Conservation (phyloP, 1,140 invertebrate genomes). For the Doryteuthis pealeii region DNA sequence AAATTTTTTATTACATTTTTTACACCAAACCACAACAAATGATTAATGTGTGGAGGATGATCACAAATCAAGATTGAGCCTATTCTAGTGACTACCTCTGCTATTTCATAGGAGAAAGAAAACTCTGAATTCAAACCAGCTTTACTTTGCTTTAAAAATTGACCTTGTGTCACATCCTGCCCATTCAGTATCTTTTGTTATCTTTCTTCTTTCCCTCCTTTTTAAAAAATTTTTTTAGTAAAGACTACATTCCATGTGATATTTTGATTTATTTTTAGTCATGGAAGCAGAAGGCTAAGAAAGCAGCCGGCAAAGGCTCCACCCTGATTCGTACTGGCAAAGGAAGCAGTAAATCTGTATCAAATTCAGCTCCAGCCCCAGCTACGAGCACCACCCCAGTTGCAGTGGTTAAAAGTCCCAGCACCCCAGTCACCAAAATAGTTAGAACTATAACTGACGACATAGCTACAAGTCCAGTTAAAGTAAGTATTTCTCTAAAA, state of each 20-base stretch:
- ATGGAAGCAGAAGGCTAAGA: constrained; percentile 77
- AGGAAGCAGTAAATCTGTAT: constrained; percentile 27
- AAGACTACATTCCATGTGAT: too few relatives aligned
- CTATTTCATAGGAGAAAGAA: too few relatives aligned
- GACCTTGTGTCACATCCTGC: too few relatives aligned
- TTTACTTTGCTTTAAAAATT: too few relatives aligned
- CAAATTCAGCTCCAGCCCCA: constrained; percentile 19
- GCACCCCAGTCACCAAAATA: constrained; percentile 32
- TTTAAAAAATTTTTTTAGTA: neutral
- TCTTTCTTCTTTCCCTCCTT: neutral
- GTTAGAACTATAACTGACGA: neutral
- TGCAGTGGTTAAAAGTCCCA: constrained; percentile 57
- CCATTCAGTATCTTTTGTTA: too few relatives aligned
- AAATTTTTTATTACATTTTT: too few relatives aligned
- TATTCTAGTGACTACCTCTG: too few relatives aligned
- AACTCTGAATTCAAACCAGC: too few relatives aligned
- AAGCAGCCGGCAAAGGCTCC: constrained; percentile 66
- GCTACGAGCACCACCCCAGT: constrained; percentile 33
- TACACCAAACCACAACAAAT: too few relatives aligned
- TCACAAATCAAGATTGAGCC: too few relatives aligned
- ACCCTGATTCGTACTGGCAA: constrained; percentile 61
- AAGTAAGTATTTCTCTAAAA: neutral
- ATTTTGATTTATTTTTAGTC: too few relatives aligned
- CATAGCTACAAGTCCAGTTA: neutral
- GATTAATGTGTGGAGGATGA: too few relatives aligned